These are phyloP conservation scores for Dryobates pubescens DNA, from an alignment of 2,797 vertebrate genomes.

Conservation along the genomic window DNA sequence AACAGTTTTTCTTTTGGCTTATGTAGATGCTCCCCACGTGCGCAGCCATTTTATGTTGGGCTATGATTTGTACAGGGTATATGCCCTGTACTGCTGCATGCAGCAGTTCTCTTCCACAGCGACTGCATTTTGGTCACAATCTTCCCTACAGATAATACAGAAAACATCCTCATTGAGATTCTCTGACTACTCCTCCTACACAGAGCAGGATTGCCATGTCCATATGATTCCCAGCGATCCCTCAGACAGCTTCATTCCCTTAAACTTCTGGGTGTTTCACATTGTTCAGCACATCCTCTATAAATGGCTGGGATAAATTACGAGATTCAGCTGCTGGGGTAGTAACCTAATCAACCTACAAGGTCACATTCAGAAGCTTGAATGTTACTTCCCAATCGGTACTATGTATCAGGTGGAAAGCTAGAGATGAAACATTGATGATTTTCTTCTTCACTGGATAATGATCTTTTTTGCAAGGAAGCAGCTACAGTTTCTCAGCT, in stretches of 20 bases:
- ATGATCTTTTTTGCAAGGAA: background rate
- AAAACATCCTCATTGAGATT: background rate
- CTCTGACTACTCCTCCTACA: background rate
- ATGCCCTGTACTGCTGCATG: background rate
- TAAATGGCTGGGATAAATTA: background rate
- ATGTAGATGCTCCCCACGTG: background rate
- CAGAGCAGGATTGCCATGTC: background rate
- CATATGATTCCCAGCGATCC: background rate
- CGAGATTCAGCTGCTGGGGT: background rate
- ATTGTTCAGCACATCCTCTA: conserved; percentile 5
- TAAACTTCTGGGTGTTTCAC: conserved; percentile 29
- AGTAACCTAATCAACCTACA: conserved; percentile 3
- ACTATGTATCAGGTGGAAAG: background rate
- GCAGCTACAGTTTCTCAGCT: background rate
- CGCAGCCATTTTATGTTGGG: fast-evolving
- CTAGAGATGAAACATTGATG: conserved; percentile 50
- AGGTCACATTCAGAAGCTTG: conserved; percentile 45
- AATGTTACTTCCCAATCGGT: conserved; percentile 43
- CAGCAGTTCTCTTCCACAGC: background rate
- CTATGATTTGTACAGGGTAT: background rate
- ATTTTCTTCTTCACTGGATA: background rate
- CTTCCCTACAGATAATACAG: background rate
- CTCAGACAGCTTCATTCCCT: conserved; percentile 9
- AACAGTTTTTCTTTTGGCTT: background rate
- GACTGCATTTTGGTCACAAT: background rate